Conservation (phyloP, 2,113 vertebrate genomes). For the Thunnus thynnus region DNA sequence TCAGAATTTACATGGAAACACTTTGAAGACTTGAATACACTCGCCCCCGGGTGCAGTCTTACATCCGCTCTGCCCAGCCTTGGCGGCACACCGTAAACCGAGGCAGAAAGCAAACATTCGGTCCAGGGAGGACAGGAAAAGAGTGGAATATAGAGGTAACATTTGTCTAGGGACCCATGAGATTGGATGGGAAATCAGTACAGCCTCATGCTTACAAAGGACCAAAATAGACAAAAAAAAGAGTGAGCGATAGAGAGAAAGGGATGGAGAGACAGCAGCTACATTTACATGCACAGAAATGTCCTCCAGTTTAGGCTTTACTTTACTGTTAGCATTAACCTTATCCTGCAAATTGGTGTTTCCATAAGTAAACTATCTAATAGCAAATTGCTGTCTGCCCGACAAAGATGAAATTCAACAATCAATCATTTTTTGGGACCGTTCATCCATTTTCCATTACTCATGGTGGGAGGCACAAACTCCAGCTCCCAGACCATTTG, state of each 20-base stretch:
- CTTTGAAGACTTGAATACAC: conserved; percentile 65
- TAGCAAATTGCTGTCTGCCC: neutral
- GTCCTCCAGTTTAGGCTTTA: neutral
- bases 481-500: too few relatives aligned
- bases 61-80: conserved; percentile 20
- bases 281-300: neutral
- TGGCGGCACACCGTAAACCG: conserved; percentile 5
- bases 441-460: neutral
- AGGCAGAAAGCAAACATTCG: conserved; percentile 58
- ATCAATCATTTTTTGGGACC: neutral
- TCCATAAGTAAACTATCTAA: neutral
- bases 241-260: neutral
- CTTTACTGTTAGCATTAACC: neutral
- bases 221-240: conserved; percentile 13
- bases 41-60: conserved; percentile 41
- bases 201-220: conserved; percentile 15
- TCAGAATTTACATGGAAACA: conserved; percentile 65
- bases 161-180: conserved; percentile 59
- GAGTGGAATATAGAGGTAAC: conserved; percentile 51
- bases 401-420: neutral
- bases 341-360: neutral
- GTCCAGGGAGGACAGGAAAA: conserved; percentile 46
- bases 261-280: neutral
- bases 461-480: too few relatives aligned
- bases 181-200: conserved; percentile 49